phyloP scores from a whole-genome alignment of 2,797 vertebrate genomes.

The Myotis planiceps region DNA sequence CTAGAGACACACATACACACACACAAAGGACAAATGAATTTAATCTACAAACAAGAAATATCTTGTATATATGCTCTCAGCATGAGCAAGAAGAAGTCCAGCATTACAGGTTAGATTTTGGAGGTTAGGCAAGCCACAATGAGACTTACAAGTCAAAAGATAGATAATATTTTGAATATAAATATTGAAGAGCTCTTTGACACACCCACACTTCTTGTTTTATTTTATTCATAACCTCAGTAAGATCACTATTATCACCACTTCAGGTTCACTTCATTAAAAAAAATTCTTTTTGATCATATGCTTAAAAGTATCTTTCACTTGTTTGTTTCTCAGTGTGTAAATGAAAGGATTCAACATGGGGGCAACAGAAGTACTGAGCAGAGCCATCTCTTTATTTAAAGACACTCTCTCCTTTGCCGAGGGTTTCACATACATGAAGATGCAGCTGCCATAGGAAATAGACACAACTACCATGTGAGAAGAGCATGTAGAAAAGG shows the following conservation, averaged over 20 bases:
- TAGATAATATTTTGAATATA: neutral
- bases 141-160: neutral
- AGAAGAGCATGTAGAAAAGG: slow-evolving; percentile 62
- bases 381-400: slow-evolving; percentile 67
- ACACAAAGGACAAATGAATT: neutral
- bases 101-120: neutral
- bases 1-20: neutral
- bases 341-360: slow-evolving; percentile 81
- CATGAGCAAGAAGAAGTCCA: neutral
- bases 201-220: neutral
- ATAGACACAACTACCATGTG: slow-evolving; percentile 72
- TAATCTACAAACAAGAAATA: neutral
- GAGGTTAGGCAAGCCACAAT: neutral
- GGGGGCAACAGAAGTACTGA: slow-evolving; percentile 73
- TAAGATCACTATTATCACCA: neutral
- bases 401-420: slow-evolving; percentile 69
- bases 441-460: slow-evolving; percentile 79
- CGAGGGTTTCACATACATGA: slow-evolving; percentile 75
- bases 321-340: slow-evolving; percentile 74
- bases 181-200: neutral
- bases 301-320: slow-evolving; percentile 66
- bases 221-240: neutral
- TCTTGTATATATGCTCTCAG: neutral
- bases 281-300: slow-evolving; percentile 33
- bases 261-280: slow-evolving; percentile 7